These are phyloP conservation scores for Drosophila siamana DNA, from an alignment of 2,888 invertebrate genomes.

Conservation along the genomic window DNA sequence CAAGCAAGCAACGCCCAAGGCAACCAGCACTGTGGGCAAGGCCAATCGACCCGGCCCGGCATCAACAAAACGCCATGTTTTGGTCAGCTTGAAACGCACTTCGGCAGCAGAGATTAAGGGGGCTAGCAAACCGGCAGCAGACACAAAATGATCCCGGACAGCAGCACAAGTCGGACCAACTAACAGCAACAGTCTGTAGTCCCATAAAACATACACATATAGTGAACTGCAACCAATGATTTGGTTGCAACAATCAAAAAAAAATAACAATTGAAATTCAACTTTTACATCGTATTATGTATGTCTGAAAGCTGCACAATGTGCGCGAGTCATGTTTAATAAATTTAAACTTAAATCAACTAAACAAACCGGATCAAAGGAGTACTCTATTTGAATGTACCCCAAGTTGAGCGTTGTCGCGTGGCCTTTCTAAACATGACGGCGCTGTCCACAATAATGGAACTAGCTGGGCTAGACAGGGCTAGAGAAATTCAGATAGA, in stretches of 20 bases:
- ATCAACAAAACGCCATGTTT: conserved; percentile 63
- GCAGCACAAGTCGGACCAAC: neutral
- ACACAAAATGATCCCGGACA: conserved; percentile 54
- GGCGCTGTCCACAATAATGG: conserved; percentile 36
- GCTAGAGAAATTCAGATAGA: conserved; percentile 2
- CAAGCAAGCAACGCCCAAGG: conserved; percentile 59
- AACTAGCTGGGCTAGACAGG: conserved; percentile 27
- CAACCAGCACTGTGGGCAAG: conserved; percentile 42
- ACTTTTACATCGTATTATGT: conserved; percentile 6
- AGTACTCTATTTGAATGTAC: conserved; percentile 32
- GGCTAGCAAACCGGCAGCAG: conserved; percentile 56
- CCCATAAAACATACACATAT: conserved; percentile 14
- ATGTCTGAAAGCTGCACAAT: conserved; percentile 7
- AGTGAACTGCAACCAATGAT: conserved; percentile 49
- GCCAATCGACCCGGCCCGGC: conserved; percentile 64
- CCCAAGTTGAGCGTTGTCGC: conserved; percentile 7
- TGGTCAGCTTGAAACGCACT: conserved; percentile 70
- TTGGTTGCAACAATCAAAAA: conserved; percentile 56
- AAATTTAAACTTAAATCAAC: conserved; percentile 64
- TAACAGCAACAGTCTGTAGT: conserved; percentile 6
- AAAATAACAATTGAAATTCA: conserved; percentile 14
- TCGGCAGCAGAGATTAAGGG: conserved; percentile 57
- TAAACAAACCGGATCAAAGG: conserved; percentile 33
- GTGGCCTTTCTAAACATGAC: conserved; percentile 49
- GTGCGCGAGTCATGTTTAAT: conserved; percentile 55